Evolutionary conservation across 2,113 vertebrate genomes (phyloP), one percentile per base, ranked within the genome.

Genomic region (Xiphorhynchus elegans): DNA sequence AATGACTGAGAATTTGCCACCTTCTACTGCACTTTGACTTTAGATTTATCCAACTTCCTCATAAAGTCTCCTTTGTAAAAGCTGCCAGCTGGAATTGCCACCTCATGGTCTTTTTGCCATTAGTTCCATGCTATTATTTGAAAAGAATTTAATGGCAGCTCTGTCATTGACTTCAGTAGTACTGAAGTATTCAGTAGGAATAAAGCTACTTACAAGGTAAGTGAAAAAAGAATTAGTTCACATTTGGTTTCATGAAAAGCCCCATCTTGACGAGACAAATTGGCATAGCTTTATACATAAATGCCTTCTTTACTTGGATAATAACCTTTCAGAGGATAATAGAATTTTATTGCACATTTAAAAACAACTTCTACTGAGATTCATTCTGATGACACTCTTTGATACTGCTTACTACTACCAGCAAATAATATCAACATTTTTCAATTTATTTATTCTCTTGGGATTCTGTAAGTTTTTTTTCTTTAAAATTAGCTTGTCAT

Each of bases 131-230:
- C 67, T 93, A 69, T 89, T 91, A 58, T 95, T 88, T 92, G 78
- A 73, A 89, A 69, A 82, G 18, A 92, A 82, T 82, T 81, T 89
- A 91, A 94, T 69, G 63, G 77, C 46, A 79, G 40, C n/a, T 84
- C 44, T 83, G 78, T 73, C 70, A 80, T 29, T 87, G 91, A 90
- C 40, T 95, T 66, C 74, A 83, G 49, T 78, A 28, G 29, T 50
- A 66, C 12, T 75, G 42, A 52, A 52, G 14, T 52, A 52, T 52
- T 52, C 50, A 26, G 50, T 16, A 52, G 25, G 47, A 92, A 94
- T 93, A 94, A 95, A 92, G 64, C 66, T 94, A 82, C 73, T 74
- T 73, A 79, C n/a, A 82, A 87, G 60, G 69, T 92, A 91, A 91
- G 73, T 91, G 74, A 85, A 85, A 89, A 89, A 67, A 87, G 66